Evolutionary conservation across 2,888 invertebrate genomes (phyloP).

Genomic region (Magallana nippona): DNA sequence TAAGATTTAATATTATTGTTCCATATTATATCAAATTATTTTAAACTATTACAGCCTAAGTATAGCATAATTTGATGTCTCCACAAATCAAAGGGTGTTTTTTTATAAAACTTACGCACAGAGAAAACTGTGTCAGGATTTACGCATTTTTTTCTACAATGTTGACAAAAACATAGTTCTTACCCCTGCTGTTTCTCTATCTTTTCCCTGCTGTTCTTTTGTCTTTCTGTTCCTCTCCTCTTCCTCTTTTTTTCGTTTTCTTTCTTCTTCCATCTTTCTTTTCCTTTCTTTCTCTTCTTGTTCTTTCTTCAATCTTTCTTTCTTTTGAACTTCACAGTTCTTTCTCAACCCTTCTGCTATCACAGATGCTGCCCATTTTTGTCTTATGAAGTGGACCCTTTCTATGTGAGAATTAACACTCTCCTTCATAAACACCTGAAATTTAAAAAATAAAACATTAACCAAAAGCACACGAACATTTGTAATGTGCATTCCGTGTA

Average conservation of each 20-base stretch:
- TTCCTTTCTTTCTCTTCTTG: conserved; percentile 37
- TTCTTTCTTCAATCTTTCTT: conserved; percentile 31
- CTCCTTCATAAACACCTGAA: conserved; percentile 65
- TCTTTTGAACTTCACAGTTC: neutral
- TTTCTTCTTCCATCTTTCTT: conserved; percentile 43
- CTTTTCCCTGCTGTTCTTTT: conserved; percentile 14
- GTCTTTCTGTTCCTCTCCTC: conserved; percentile 41
- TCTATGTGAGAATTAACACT: conserved; percentile 53
- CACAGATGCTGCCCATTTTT: conserved; percentile 45
- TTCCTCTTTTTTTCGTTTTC: conserved; percentile 34
- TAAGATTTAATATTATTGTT: too few species aligned
- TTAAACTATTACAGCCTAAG: too few species aligned
- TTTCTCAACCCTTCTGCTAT: conserved; percentile 36
- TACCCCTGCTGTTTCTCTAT: neutral
- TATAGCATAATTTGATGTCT: too few species aligned
- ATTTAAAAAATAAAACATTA: neutral
- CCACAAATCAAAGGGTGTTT: too few species aligned
- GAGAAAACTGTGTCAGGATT: too few species aligned
- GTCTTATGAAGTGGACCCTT: conserved; percentile 44
- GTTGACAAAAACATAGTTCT: too few species aligned
- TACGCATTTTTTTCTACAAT: too few species aligned
- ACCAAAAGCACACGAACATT: neutral
- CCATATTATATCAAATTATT: too few species aligned
- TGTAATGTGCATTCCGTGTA: neutral
- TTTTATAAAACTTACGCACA: too few species aligned